These are phyloP conservation scores for Enoplosus armatus DNA, from an alignment of 2,797 vertebrate genomes.

Conservation along the genomic window DNA sequence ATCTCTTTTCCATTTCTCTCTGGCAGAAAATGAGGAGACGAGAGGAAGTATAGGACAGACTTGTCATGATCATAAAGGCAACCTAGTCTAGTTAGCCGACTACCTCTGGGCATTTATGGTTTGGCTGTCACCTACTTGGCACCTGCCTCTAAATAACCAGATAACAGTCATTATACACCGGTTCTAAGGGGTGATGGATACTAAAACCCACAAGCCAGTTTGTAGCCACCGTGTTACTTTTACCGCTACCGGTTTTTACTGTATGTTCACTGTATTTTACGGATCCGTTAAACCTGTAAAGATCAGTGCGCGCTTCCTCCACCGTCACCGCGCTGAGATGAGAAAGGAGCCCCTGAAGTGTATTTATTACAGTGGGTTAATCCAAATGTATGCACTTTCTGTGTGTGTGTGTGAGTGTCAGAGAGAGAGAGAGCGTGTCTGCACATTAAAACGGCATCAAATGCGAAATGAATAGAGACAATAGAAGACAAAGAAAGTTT, in stretches of 20 bases:
- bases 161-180: conserved; percentile 46
- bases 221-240: conserved; percentile 73
- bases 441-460: conserved; percentile 15
- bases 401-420: background rate
- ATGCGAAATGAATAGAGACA: conserved; percentile 15
- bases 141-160: conserved; percentile 70
- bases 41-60: conserved; percentile 2
- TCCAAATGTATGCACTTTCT: background rate
- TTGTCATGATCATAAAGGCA: conserved; percentile 43
- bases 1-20: background rate
- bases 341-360: background rate
- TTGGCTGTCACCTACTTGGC: conserved; percentile 83
- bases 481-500: conserved; percentile 51
- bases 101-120: conserved; percentile 71
- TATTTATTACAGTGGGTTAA: conserved; percentile 4
- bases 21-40: background rate
- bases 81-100: background rate
- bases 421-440: background rate
- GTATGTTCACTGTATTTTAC: conserved; percentile 29
- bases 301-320: conserved; percentile 41
- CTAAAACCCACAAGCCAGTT: conserved; percentile 47
- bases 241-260: conserved; percentile 72
- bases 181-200: conserved; percentile 18
- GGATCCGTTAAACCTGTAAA: conserved; percentile 23
- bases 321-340: conserved; percentile 14